A percentile compares a stretch with the other conserved stretches of the same genome.
phyloP scores from a whole-genome alignment of 2,113 vertebrate species.

The Clarias macrocephalus region DNA sequence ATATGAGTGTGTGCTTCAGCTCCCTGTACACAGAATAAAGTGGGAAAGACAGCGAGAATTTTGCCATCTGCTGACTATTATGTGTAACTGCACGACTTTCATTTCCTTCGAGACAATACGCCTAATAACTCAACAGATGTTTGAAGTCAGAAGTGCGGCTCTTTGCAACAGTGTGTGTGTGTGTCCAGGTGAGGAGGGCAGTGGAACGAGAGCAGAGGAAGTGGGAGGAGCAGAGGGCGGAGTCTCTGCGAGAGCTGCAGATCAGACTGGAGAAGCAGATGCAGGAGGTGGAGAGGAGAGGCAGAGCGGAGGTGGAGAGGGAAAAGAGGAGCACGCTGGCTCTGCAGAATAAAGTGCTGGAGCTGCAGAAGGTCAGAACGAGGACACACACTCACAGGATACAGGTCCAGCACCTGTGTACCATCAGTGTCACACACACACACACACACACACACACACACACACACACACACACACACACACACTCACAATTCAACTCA shows the following conservation, averaged over 20 bases:
- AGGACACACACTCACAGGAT: background rate
- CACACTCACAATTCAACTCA: background rate
- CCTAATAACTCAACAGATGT: no score
- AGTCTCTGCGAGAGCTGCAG: constrained; percentile 56
- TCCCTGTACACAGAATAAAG: no score
- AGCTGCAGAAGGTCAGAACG: constrained; percentile 71
- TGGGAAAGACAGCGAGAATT: no score
- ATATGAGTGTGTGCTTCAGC: no score
- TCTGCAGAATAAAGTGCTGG: constrained; percentile 63
- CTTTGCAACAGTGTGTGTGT: background rate
- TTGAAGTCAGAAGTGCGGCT: no score
- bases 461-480: no score
- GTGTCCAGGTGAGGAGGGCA: constrained; percentile 53
- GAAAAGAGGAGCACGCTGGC: constrained; percentile 56
- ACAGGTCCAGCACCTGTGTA: no score
- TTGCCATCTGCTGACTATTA: no score
- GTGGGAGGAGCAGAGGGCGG: constrained; percentile 62
- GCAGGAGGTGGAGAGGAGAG: constrained; percentile 39
- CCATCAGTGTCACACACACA: background rate
- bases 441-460: background rate
- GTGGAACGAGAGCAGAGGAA: constrained; percentile 56
- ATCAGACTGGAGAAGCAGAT: constrained; percentile 64
- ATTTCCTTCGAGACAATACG: no score
- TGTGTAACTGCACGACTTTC: no score
- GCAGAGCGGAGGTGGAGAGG: constrained; percentile 52